phyloP scores from a whole-genome alignment of 1,140 invertebrate genomes.

The Trachymyrmex cornetzi region DNA sequence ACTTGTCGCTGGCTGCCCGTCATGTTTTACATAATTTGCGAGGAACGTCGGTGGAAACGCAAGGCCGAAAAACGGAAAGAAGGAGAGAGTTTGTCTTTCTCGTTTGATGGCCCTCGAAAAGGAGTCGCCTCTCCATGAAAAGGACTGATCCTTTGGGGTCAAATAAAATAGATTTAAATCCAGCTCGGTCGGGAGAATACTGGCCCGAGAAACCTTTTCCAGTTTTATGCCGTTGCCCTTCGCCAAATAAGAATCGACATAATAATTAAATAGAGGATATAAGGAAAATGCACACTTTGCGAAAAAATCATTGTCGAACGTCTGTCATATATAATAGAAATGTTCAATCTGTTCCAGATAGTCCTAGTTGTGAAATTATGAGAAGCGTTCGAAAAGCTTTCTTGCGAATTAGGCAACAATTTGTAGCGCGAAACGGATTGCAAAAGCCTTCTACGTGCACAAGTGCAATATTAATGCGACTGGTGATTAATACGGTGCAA shows the following conservation, averaged over 20 bases:
- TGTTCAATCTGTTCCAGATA: not conserved
- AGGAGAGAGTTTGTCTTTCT: conserved; percentile 31
- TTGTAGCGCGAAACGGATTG: conserved; percentile 13
- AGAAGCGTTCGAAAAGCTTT: not conserved
- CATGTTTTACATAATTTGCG: conserved; percentile 48
- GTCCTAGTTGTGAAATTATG: not conserved
- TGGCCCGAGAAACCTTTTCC: not conserved
- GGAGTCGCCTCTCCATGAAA: conserved; percentile 42
- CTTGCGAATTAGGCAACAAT: not conserved
- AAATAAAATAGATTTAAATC: conserved; percentile 66
- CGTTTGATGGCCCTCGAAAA: not conserved
- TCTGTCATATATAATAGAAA: not conserved
- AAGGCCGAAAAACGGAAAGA: conserved; percentile 22
- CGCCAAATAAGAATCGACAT: conserved; percentile 19
- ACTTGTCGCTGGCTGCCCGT: conserved; percentile 26
- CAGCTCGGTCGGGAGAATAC: conserved; percentile 38
- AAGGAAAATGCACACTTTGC: not conserved
- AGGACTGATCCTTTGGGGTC: conserved; percentile 55
- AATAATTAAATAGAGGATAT: conserved; percentile 44
- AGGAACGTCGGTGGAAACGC: not conserved
- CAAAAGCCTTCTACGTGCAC: not conserved
- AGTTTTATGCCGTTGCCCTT: conserved; percentile 12
- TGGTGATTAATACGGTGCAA: conserved; percentile 60
- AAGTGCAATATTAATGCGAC: conserved; percentile 46
- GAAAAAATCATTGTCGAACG: not conserved